Conservation (phyloP, 2,888 invertebrate genomes). For the Sarcophaga caerulescens region DNA sequence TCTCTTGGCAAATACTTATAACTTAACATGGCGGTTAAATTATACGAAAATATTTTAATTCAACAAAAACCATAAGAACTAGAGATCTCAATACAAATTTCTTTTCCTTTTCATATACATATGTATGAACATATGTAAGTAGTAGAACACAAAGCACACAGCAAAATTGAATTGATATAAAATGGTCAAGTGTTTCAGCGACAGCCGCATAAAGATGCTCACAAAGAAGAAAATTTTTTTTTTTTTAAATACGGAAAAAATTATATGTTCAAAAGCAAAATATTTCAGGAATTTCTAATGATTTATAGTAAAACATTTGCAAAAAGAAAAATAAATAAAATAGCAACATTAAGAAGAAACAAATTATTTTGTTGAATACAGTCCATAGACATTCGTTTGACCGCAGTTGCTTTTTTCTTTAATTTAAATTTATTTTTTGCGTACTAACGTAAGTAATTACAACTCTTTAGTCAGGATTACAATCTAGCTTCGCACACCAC, state of each 20-base stretch:
- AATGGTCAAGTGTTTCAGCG: conserved; percentile 59
- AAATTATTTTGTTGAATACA: too few species aligned
- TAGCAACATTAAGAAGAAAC: too few species aligned
- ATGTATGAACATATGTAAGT: neutral
- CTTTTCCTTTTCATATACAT: neutral
- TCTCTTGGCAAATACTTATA: conserved; percentile 56
- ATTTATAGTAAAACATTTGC: conserved; percentile 57
- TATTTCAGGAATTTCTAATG: conserved; percentile 36
- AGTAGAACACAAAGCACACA: neutral
- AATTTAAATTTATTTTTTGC: too few species aligned
- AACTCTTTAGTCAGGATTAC: too few species aligned
- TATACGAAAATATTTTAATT: conserved; percentile 67
- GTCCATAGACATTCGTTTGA: too few species aligned
- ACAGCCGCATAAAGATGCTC: conserved; percentile 20
- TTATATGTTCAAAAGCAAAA: conserved; percentile 51
- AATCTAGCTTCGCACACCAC: too few species aligned
- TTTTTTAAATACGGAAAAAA: neutral
- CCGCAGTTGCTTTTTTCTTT: too few species aligned
- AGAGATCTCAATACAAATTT: conserved; percentile 10
- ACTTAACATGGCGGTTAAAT: conserved; percentile 41
- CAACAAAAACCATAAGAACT: conserved; percentile 30
- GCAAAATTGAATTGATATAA: conserved; percentile 58
- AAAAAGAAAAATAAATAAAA: neutral
- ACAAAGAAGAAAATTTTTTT: neutral
- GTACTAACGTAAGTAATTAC: too few species aligned